Evolutionary conservation across 2,113 vertebrate genomes (phyloP).

Genomic region (Grammomys surdaster): DNA sequence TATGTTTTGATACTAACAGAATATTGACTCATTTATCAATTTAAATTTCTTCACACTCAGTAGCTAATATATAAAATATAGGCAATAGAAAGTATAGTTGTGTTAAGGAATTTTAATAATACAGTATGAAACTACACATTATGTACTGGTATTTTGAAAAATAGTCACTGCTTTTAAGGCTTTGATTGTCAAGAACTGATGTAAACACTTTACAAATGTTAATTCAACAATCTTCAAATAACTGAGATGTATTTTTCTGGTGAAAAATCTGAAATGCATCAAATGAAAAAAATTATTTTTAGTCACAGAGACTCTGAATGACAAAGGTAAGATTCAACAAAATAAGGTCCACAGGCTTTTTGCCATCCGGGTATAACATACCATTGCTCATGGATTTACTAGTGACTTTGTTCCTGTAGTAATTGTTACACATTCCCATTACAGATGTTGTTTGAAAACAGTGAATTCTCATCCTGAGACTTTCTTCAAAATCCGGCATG

Average conservation of each 20-base stretch:
- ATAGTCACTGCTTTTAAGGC: neutral
- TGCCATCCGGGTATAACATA: neutral
- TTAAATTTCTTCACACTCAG: conserved; percentile 4
- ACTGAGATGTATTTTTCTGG: neutral
- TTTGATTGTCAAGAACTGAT: neutral
- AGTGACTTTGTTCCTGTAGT: neutral
- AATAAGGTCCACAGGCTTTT: neutral
- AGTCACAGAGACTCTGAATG: neutral
- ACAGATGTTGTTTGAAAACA: neutral
- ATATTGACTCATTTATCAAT: neutral
- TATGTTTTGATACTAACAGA: neutral
- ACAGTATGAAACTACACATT: neutral
- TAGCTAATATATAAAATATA: neutral
- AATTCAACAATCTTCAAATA: neutral
- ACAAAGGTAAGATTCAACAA: neutral
- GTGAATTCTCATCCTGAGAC: neutral
- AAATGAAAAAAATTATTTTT: neutral
- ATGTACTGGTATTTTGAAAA: neutral
- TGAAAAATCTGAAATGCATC: neutral
- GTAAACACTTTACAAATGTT: conserved; percentile 5
- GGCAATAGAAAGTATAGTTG: neutral
- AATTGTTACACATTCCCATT: neutral
- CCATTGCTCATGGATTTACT: neutral
- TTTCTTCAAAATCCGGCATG: neutral
- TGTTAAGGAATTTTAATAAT: neutral